Evolutionary conservation across 2,113 vertebrate species (phyloP).

Genomic region (Leuciscus idus): DNA sequence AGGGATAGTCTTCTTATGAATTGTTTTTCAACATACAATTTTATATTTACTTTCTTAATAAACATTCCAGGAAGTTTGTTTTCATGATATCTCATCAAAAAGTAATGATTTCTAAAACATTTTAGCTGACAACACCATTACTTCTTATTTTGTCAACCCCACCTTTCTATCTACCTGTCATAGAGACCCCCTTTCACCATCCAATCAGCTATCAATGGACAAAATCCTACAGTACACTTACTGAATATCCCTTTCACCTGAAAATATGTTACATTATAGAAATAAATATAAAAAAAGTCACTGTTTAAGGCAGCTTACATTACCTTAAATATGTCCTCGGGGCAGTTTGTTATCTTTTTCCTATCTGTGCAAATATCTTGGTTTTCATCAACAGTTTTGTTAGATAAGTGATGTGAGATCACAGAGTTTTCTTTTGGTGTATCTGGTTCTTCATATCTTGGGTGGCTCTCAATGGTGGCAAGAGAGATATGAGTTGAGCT

Average conservation of each 20-base stretch:
- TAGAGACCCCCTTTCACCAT: background rate
- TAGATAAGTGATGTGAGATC: slow-evolving; percentile 58
- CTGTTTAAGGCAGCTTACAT: slow-evolving; percentile 6
- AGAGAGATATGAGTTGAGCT: slow-evolving; percentile 57
- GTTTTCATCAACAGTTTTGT: slow-evolving; percentile 68
- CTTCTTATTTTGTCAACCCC: background rate
- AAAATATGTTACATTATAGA: background rate
- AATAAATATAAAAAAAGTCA: background rate
- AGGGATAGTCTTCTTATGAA: background rate
- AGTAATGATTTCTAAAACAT: background rate
- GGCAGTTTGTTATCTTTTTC: slow-evolving; percentile 64
- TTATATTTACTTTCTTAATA: background rate
- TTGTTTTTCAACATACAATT: background rate
- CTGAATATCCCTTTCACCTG: background rate
- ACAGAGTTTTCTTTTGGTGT: slow-evolving; percentile 68
- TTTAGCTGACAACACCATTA: background rate
- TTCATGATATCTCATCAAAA: background rate
- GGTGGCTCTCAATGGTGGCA: slow-evolving; percentile 66
- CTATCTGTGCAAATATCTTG: slow-evolving; percentile 67
- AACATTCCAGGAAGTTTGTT: background rate
- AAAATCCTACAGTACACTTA: background rate
- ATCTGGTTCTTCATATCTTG: slow-evolving; percentile 55
- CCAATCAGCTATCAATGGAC: background rate
- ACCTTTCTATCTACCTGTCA: background rate
- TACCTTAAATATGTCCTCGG: slow-evolving; percentile 78